These are phyloP conservation scores for Hozukius guyotensis DNA, from an alignment of 2,797 vertebrate genomes.

Conservation along the genomic window DNA sequence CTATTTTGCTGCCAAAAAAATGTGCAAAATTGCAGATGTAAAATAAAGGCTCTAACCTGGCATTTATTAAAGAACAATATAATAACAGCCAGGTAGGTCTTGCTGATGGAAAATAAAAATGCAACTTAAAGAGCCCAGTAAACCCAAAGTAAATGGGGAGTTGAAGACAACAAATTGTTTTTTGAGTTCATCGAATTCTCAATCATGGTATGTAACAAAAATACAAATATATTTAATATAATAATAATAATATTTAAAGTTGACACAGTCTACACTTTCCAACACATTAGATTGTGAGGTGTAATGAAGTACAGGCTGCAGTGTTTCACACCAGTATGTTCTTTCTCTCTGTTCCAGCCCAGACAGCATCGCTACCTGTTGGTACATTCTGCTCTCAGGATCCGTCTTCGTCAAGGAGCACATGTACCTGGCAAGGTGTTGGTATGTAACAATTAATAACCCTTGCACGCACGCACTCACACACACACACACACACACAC, in stretches of 20 bases:
- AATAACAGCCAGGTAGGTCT: rapidly evolving
- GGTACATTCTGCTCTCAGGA: constrained; percentile 95
- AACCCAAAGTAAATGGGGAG: neutral
- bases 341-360: constrained; percentile 83
- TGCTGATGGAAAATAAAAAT: neutral
- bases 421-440: constrained; percentile 92
- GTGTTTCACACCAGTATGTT: constrained; percentile 16
- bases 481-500: neutral
- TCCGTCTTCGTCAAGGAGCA: constrained; percentile 96
- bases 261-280: neutral
- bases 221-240: no score
- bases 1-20: neutral
- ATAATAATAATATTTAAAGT: no score
- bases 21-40: neutral
- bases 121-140: neutral
- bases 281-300: neutral
- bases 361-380: constrained; percentile 92
- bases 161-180: neutral
- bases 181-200: neutral
- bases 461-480: neutral
- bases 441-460: constrained; percentile 72
- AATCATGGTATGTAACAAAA: neutral
- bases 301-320: neutral
- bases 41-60: neutral
- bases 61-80: neutral